These are phyloP conservation scores for Balaenoptera acutorostrata DNA, from an alignment of 2,113 vertebrate genomes.

Conservation along the genomic window DNA sequence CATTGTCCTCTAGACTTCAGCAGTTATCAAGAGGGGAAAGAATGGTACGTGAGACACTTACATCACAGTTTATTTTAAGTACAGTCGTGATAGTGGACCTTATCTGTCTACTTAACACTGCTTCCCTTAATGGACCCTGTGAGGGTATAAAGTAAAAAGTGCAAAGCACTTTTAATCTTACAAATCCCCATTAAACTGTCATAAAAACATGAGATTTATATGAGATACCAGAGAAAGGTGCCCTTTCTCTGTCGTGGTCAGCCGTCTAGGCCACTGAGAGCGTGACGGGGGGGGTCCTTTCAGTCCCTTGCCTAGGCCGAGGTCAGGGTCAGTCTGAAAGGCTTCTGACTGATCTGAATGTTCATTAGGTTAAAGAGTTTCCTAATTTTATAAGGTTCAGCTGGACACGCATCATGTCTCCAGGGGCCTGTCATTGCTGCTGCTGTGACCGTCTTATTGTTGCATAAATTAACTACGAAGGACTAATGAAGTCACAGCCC, in stretches of 20 bases:
- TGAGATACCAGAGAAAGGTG: not conserved
- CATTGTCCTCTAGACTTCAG: not conserved
- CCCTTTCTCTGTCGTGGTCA: not conserved
- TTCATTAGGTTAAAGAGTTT: not conserved
- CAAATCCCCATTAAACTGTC: not conserved
- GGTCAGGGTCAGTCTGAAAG: not conserved
- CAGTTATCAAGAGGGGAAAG: not conserved
- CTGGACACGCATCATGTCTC: not conserved
- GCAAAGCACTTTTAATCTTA: not conserved
- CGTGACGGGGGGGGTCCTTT: not conserved
- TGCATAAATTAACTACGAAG: not conserved
- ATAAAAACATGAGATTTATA: not conserved
- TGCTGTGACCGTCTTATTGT: not conserved
- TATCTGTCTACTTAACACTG: not conserved
- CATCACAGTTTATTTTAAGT: not conserved
- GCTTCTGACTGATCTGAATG: not conserved
- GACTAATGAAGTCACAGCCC: not conserved
- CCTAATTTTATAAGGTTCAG: fast-evolving
- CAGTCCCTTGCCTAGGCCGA: not conserved
- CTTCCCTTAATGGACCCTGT: not conserved
- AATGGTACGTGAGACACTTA: not conserved
- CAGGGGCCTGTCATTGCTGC: not conserved
- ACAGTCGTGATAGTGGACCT: not conserved
- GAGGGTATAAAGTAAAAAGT: not conserved
- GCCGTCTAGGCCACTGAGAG: not conserved